A percentile compares a stretch with the other conserved stretches of the same genome.
Evolutionary conservation across 2,888 invertebrate species (phyloP).

Genomic region (Acronicta aceris): DNA sequence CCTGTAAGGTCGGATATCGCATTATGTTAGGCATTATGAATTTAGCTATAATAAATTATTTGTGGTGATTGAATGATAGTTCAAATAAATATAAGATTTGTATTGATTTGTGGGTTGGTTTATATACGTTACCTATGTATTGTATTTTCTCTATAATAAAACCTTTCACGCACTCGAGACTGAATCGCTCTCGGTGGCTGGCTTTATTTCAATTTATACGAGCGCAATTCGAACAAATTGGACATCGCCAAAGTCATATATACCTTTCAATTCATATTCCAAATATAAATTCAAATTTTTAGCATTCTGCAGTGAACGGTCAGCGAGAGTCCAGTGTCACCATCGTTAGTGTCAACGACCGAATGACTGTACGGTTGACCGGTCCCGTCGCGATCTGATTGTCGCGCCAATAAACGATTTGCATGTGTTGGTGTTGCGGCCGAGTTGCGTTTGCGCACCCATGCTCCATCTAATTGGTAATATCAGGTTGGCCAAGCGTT

Average conservation of each 20-base stretch:
- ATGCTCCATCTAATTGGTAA: conserved; percentile 74
- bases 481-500: conserved; percentile 68
- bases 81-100: not conserved
- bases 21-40: too few relatives aligned
- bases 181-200: not conserved
- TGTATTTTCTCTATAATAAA: not conserved
- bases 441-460: conserved; percentile 78
- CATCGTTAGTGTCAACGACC: conserved; percentile 78
- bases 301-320: conserved; percentile 20
- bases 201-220: conserved; percentile 17
- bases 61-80: not conserved
- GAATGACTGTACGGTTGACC: conserved; percentile 79
- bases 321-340: conserved; percentile 65
- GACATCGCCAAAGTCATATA: conserved; percentile 11
- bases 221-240: conserved; percentile 9
- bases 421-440: conserved; percentile 77
- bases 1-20: too few relatives aligned
- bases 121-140: not conserved
- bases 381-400: conserved; percentile 87
- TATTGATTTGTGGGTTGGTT: not conserved
- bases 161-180: conserved; percentile 3
- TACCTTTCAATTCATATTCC: conserved; percentile 11
- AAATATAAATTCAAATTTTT: conserved; percentile 14
- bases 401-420: conserved; percentile 85
- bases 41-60: not conserved